Evolutionary conservation across 2,797 vertebrate species (phyloP), one percentile per base, ranked within the genome.

Genomic region (Myotis findleyi): DNA sequence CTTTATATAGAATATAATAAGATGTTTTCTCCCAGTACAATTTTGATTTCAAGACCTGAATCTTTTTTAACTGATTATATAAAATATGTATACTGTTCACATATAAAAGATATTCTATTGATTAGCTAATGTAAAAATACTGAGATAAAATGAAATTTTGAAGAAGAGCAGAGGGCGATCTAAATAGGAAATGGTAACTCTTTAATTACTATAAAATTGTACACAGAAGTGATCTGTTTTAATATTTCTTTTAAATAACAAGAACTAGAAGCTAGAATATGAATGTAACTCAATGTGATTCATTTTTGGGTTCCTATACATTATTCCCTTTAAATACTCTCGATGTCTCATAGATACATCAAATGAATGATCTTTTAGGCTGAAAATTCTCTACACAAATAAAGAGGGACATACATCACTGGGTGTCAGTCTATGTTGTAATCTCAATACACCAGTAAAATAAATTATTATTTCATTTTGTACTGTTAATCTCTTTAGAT

Each of bases 121-220:
- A 83, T 21, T 36, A 44, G n/a, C 1, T 51, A 88, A 88, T 75
- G 33, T n/a, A 75, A 79, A 79, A 59, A 75, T 72, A 93, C 18
- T 82, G 7, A 81, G 7, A 72, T 38, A 71, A 83, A 93, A 84
- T 75, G 17, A 91, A 95, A 89, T 76, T 96, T 69, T 93, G 23
- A 11, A 49, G 5, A 6, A 85, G 12, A 89, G 38, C 18, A 84
- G 33, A 91, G 57, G 25, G 38, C 4, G 92, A 87, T 86, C 20
- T 89, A 89, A 93, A 72, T 38, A 73, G 13, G n/a, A 82, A 88
- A 72, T 27, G 27, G 59, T 62, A 72, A 81, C 73, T 80, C 68
- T 47, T 86, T 69, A 87, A 91, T 64, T 91, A 20, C 18, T 53
- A 44, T 23, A 51, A 36, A 47, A 10, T 66, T 75, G 11, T 25